A percentile compares a stretch with the other conserved stretches of the same genome.
Conservation (phyloP, 2,797 vertebrate species). For the Heterohyrax brucei region DNA sequence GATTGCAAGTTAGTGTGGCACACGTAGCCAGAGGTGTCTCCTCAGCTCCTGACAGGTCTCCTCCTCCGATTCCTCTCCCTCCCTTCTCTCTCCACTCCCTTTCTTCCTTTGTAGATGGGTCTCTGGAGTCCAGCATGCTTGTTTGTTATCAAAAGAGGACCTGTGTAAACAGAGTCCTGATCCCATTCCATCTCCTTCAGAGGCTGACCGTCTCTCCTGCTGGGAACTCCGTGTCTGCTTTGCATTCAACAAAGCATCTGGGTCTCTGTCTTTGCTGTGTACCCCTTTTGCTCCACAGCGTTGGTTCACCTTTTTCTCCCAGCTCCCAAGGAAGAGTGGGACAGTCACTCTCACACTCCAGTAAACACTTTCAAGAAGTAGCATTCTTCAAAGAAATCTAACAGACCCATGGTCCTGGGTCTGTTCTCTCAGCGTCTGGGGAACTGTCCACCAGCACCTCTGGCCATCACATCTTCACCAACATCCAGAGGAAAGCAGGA, state of each 20-base stretch:
- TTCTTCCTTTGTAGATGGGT: not conserved
- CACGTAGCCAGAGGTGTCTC: not conserved
- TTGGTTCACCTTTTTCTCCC: not conserved
- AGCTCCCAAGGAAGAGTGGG: not conserved
- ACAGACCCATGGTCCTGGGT: not conserved
- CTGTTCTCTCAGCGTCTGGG: too few relatives aligned
- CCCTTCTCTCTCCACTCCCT: not conserved
- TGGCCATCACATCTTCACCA: fast-evolving
- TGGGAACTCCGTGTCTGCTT: not conserved
- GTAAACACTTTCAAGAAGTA: conserved; percentile 21
- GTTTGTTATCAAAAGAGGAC: not conserved
- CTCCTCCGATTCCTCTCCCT: not conserved
- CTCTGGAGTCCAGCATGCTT: not conserved
- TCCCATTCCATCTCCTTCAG: not conserved
- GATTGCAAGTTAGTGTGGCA: not conserved
- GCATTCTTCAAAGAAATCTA: not conserved
- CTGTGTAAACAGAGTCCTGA: not conserved
- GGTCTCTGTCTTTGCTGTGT: not conserved
- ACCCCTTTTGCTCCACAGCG: not conserved
- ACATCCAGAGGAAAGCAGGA: not conserved
- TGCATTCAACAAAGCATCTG: not conserved
- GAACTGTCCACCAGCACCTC: fast-evolving
- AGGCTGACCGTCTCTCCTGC: not conserved
- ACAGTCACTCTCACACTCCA: not conserved
- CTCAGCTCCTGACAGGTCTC: fast-evolving